Evolutionary conservation across 2,113 vertebrate genomes (phyloP), one percentile per base, ranked within the genome.

Genomic region (Peromyscus polionotus): DNA sequence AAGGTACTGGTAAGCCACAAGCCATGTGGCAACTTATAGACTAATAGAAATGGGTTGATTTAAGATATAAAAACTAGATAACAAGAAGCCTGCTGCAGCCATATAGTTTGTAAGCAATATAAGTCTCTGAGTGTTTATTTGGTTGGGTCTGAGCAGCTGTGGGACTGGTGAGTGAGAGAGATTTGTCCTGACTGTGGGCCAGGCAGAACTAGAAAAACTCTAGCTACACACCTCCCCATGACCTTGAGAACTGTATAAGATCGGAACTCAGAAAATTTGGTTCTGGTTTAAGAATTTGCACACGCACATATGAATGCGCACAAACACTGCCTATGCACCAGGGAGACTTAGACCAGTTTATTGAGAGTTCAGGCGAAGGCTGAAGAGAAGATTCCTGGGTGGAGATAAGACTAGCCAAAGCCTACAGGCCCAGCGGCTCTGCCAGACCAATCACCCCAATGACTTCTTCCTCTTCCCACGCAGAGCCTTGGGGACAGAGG

Each of bases 201-300:
- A 48, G 45, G 45, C 45, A 48, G 45, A 6, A 42, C 42, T 42
- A 42, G 42, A 42, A 80, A 48, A 48, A 48, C 45, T 48, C 45
- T 48, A 48, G 45, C 45, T 48, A 48, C 45, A 48, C 45, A 48
- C 45, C 45, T 48, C 63, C 9, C 24, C 26, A 90, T 81, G 68
- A 95, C 95, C 36, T 57, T 57, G 48, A 26, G n/a, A 89, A 68
- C 57, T 17, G 10, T 77, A 31, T 90, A 90, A 96, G 85, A 65
- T 92, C 28, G 61, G 33, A 93, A 88, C 75, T 73, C 45, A 85
- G 88, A 85, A 94, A 94, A 81, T 65, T 45, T 90, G 57, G 51
- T 73, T 81, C 79, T 94, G 33, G 22, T 48, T 76, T 93, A 83
- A 65, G 42, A 88, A 7, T 7, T 68, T 88, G 54, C 59, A 77